A percentile compares a stretch with the other conserved stretches of the same genome.
Evolutionary conservation across 2,888 invertebrate species (phyloP).

Genomic region (Trissolcus brochymenae): DNA sequence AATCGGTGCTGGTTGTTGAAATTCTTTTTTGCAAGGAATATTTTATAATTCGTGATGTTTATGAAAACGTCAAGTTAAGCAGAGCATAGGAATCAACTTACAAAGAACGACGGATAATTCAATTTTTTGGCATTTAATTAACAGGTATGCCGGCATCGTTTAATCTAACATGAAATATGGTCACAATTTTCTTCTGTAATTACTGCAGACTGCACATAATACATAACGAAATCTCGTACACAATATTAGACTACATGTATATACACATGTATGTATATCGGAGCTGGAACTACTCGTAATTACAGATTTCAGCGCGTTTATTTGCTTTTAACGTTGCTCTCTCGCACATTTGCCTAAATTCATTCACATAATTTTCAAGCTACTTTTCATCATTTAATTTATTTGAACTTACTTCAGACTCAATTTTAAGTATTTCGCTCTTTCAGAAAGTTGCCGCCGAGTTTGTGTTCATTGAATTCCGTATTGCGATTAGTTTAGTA

Average conservation of each 20-base stretch:
- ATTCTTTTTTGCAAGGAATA: too few relatives aligned
- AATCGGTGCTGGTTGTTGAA: too few relatives aligned
- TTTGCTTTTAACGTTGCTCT: slow-evolving; percentile 4
- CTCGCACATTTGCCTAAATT: slow-evolving; percentile 20
- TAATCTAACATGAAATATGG: slow-evolving; percentile 40
- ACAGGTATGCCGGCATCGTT: slow-evolving; percentile 23
- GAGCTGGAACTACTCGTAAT: slow-evolving; percentile 25
- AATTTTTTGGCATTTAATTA: slow-evolving; percentile 29
- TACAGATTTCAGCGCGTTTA: slow-evolving; percentile 28
- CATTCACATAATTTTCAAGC: slow-evolving; percentile 4
- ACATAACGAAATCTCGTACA: slow-evolving; percentile 33
- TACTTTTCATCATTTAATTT: too few relatives aligned
- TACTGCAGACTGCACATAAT: slow-evolving; percentile 24
- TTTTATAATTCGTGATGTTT: too few relatives aligned
- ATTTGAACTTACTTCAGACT: background rate
- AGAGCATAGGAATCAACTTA: too few relatives aligned
- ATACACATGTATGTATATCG: slow-evolving; percentile 12
- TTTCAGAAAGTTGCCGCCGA: background rate
- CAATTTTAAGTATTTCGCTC: background rate
- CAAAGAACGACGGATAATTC: too few relatives aligned
- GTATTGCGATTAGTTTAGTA: slow-evolving; percentile 4
- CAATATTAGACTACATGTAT: slow-evolving; percentile 19
- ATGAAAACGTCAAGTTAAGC: too few relatives aligned
- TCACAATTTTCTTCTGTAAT: slow-evolving; percentile 40
- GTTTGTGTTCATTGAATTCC: background rate